Conservation (phyloP, 2,888 invertebrate species). For the Apotomis turbidana region DNA sequence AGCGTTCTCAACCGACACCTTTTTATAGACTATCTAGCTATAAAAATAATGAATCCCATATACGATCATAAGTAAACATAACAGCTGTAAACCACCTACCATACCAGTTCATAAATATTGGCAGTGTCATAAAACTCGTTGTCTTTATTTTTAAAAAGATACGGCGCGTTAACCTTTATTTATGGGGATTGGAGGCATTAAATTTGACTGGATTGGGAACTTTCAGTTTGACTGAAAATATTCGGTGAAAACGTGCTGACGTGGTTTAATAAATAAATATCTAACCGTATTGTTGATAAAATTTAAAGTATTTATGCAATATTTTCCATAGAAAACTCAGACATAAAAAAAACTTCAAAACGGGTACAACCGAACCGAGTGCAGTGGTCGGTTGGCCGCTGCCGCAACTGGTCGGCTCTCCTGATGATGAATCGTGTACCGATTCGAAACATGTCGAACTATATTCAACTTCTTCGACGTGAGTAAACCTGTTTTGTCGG, state of each 20-base stretch:
- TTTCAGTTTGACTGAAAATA: neutral
- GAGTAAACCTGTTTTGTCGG: too few relatives aligned
- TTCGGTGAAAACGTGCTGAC: neutral
- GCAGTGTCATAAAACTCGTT: conserved; percentile 32
- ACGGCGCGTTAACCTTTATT: conserved; percentile 25
- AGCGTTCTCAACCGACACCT: too few relatives aligned
- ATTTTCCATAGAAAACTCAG: too few relatives aligned
- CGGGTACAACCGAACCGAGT: too few relatives aligned
- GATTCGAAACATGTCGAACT: too few relatives aligned
- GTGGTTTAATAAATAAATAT: conserved; percentile 1
- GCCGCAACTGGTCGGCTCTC: too few relatives aligned
- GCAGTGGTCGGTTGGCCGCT: too few relatives aligned
- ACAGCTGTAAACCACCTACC: conserved; percentile 20
- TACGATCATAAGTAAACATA: conserved; percentile 22
- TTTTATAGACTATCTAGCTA: neutral
- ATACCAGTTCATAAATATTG: conserved; percentile 33
- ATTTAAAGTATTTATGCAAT: too few relatives aligned
- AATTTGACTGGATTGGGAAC: conserved; percentile 4
- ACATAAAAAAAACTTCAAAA: too few relatives aligned
- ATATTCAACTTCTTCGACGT: too few relatives aligned
- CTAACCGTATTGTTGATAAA: too few relatives aligned
- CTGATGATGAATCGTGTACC: too few relatives aligned
- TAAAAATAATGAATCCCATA: conserved; percentile 27
- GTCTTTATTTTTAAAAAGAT: conserved; percentile 36
- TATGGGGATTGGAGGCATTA: conserved; percentile 21